Evolutionary conservation across 2,888 invertebrate genomes (phyloP).

Genomic region (Spicauda simplicius): DNA sequence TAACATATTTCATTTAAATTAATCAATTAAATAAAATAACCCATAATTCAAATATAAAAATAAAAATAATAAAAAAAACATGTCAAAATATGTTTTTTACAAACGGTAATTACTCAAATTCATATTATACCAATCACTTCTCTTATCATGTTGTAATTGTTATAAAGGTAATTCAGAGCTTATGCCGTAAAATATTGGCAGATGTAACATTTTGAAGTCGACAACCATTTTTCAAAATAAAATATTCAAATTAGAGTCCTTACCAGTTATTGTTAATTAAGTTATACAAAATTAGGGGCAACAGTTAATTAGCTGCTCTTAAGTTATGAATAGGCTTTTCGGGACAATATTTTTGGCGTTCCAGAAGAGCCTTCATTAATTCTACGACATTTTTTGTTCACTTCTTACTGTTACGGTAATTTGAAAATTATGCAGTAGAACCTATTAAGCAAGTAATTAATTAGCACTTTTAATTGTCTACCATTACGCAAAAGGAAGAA

Average conservation of each 20-base stretch:
- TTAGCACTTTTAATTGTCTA: background rate
- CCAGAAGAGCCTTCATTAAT: constrained; percentile 11
- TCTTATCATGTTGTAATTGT: too few species aligned
- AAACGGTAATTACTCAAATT: too few species aligned
- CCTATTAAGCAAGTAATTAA: background rate
- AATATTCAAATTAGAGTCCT: background rate
- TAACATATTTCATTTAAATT: too few species aligned
- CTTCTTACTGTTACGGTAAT: background rate
- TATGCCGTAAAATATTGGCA: too few species aligned
- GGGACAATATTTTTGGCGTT: constrained; percentile 11
- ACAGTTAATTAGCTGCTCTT: constrained; percentile 15
- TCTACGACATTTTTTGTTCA: constrained; percentile 5
- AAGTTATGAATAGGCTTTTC: constrained; percentile 7
- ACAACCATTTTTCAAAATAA: too few species aligned
- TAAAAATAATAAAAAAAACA: too few species aligned
- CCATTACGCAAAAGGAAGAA: background rate
- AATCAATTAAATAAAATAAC: too few species aligned
- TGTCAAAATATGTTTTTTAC: too few species aligned
- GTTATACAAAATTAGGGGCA: constrained; percentile 11
- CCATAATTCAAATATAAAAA: too few species aligned
- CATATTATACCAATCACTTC: too few species aligned
- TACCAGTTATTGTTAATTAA: constrained; percentile 6
- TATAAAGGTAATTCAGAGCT: too few species aligned
- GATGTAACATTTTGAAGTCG: too few species aligned
- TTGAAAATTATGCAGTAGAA: background rate